These are phyloP conservation scores for Chaetorhynchus papuensis DNA, from an alignment of 2,113 vertebrate genomes.

Conservation along the genomic window DNA sequence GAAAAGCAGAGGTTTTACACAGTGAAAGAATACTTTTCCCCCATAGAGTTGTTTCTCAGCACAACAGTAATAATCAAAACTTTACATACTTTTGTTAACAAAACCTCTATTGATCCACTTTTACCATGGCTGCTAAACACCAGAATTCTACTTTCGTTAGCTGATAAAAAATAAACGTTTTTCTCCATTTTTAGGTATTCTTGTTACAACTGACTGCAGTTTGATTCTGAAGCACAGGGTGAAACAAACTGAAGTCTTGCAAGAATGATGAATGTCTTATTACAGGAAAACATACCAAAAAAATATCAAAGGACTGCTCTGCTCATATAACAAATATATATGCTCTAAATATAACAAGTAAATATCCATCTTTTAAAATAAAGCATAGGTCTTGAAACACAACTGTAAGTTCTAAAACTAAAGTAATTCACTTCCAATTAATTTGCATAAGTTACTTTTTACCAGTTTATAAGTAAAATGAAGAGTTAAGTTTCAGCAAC, in stretches of 20 bases:
- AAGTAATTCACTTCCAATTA: background rate
- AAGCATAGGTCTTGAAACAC: background rate
- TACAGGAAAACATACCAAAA: background rate
- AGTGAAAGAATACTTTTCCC: constrained; percentile 40
- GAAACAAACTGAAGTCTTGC: background rate
- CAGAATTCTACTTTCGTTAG: background rate
- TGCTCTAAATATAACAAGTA: background rate
- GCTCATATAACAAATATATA: background rate
- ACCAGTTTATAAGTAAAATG: background rate
- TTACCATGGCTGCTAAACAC: background rate
- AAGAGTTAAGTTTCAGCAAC: background rate
- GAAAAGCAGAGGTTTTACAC: background rate
- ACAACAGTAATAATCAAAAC: background rate
- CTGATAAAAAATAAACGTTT: background rate
- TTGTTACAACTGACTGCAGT: background rate
- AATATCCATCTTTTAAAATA: background rate
- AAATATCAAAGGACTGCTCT: background rate
- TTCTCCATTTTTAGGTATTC: background rate
- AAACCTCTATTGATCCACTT: background rate
- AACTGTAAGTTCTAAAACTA: background rate
- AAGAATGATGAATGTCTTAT: background rate
- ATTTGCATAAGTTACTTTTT: background rate
- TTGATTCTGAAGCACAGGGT: background rate
- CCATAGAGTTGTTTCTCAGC: background rate
- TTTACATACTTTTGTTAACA: background rate